phyloP scores from a whole-genome alignment of 2,797 vertebrate genomes.

The Huso huso region DNA sequence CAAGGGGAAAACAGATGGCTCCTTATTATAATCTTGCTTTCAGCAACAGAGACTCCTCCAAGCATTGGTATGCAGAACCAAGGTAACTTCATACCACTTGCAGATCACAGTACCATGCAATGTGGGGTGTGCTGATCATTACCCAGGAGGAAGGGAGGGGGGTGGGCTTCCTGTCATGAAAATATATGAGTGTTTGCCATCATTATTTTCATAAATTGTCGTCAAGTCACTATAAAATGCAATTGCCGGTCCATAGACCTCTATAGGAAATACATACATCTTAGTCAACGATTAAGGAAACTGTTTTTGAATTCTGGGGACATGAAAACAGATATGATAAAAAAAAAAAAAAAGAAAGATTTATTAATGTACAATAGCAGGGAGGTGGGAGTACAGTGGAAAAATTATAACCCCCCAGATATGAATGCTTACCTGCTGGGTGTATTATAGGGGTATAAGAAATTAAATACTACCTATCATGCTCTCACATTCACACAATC shows the following conservation, averaged over 20 bases:
- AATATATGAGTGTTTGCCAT: conserved; percentile 31
- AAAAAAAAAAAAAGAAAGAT: no score
- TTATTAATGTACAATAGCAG: no score
- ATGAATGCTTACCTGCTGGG: no score
- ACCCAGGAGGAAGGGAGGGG: no score
- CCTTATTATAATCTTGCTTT: background rate
- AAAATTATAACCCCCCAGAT: no score
- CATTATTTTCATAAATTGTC: conserved; percentile 26
- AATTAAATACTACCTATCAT: no score
- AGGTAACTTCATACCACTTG: background rate
- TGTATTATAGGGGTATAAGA: no score
- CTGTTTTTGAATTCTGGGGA: no score
- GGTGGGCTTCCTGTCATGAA: conserved; percentile 28
- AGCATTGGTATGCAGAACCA: conserved; percentile 18
- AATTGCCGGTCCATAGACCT: conserved; percentile 31
- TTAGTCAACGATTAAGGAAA: conserved; percentile 25
- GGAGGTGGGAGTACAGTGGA: no score
- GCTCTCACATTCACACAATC: no score
- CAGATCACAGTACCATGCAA: conserved; percentile 5
- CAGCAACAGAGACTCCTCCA: background rate
- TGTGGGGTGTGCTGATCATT: conserved; percentile 6
- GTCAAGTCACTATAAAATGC: conserved; percentile 24
- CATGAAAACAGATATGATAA: no score
- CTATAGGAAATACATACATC: conserved; percentile 28
- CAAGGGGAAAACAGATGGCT: background rate